Conservation (phyloP, 2,113 vertebrate species). For the Stomatorhinus ivindoensis region DNA sequence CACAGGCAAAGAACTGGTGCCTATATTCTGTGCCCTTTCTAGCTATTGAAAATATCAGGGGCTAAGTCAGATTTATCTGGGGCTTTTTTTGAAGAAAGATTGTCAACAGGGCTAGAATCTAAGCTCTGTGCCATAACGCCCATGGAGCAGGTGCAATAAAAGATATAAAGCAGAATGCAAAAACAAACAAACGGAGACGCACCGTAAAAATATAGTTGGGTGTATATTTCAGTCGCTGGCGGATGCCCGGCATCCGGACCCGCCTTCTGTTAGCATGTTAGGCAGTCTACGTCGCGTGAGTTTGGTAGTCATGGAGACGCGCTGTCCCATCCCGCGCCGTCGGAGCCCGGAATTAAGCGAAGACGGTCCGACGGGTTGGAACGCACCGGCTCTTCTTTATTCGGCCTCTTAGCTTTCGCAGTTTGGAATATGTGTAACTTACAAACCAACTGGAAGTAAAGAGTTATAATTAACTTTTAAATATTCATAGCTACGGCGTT, state of each 20-base stretch:
- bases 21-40: not conserved
- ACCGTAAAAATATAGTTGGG: not conserved
- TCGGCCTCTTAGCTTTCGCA: not conserved
- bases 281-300: not conserved
- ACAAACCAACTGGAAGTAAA: not conserved
- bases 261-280: not conserved
- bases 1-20: not conserved
- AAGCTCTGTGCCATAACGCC: too few species aligned
- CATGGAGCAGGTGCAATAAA: not conserved
- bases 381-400: not conserved
- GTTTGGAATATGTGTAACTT: not conserved
- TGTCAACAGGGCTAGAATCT: too few species aligned
- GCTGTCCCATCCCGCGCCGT: not conserved
- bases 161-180: not conserved
- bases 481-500: not conserved
- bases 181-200: not conserved
- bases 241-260: not conserved
- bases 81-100: too few species aligned
- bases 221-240: not conserved
- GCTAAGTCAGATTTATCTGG: too few species aligned
- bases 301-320: not conserved
- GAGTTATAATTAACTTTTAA: not conserved
- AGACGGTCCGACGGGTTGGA: not conserved
- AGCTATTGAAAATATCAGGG: too few species aligned
- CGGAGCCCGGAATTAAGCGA: not conserved